phyloP scores from a whole-genome alignment of 2,888 invertebrate genomes.

The Meteorus cinctellus region DNA sequence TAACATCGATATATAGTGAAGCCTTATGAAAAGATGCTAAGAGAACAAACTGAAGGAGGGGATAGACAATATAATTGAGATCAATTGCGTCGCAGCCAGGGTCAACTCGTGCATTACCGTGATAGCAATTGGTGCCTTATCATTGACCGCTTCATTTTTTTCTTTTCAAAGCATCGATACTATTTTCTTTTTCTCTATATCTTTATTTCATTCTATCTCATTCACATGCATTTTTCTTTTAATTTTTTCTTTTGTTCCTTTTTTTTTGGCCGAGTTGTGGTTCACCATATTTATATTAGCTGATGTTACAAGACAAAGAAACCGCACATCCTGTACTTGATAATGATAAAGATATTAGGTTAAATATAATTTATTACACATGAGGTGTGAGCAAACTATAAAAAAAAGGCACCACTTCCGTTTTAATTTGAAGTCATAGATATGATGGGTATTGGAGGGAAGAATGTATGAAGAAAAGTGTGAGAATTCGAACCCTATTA shows the following conservation, averaged over 20 bases:
- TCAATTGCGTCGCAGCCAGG: constrained; percentile 72
- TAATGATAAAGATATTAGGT: constrained; percentile 1
- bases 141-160: constrained; percentile 37
- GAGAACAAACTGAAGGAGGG: constrained; percentile 27
- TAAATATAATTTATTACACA: neutral
- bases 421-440: neutral
- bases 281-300: neutral
- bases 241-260: neutral
- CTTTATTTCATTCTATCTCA: neutral
- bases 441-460: neutral
- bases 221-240: neutral
- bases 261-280: neutral
- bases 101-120: constrained; percentile 66
- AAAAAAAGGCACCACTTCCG: neutral
- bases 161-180: constrained; percentile 17
- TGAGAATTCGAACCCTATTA: neutral
- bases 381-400: neutral
- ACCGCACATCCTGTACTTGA: neutral
- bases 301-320: neutral
- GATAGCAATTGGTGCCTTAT: constrained; percentile 54
- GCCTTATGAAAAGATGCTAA: neutral
- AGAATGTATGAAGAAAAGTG: neutral
- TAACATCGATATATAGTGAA: neutral
- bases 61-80: constrained; percentile 64
- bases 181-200: neutral